Evolutionary conservation across 2,888 invertebrate species (phyloP).

Genomic region (Epinotia bilunana): DNA sequence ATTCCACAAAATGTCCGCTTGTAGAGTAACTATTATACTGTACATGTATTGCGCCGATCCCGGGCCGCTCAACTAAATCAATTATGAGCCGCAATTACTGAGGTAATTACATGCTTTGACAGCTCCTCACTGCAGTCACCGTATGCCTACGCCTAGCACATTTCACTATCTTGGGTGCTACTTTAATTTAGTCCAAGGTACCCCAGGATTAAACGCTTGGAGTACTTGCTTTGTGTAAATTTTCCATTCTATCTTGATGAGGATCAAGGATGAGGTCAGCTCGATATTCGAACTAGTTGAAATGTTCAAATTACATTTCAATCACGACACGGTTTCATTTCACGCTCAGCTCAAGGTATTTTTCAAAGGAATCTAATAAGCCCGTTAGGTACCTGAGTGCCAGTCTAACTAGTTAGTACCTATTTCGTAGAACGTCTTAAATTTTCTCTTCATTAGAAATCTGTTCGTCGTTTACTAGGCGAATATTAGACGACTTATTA

Average conservation of each 20-base stretch:
- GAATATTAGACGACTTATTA: constrained; percentile 28
- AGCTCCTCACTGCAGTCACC: constrained; percentile 56
- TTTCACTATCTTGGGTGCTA: constrained; percentile 52
- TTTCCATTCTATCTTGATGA: background rate
- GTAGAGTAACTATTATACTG: background rate
- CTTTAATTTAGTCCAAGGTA: constrained; percentile 52
- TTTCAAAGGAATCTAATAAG: background rate
- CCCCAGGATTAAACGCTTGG: background rate
- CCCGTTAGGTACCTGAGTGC: background rate
- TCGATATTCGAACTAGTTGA: background rate
- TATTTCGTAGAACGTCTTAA: constrained; percentile 31
- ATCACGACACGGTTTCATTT: background rate
- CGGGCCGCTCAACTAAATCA: constrained; percentile 57
- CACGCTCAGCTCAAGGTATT: background rate
- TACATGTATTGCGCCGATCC: constrained; percentile 51
- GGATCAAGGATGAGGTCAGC: background rate
- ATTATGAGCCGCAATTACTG: constrained; percentile 62
- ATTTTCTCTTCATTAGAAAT: constrained; percentile 48
- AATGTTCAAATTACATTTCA: background rate
- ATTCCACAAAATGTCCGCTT: constrained; percentile 7
- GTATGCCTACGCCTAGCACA: constrained; percentile 51
- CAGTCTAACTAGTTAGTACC: background rate
- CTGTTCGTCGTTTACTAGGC: constrained; percentile 38
- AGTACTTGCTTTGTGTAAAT: background rate
- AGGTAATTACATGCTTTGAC: constrained; percentile 65